Evolutionary conservation across 2,888 invertebrate species (phyloP), one percentile per base, ranked within the genome.

Genomic region (Andrena praecox): DNA sequence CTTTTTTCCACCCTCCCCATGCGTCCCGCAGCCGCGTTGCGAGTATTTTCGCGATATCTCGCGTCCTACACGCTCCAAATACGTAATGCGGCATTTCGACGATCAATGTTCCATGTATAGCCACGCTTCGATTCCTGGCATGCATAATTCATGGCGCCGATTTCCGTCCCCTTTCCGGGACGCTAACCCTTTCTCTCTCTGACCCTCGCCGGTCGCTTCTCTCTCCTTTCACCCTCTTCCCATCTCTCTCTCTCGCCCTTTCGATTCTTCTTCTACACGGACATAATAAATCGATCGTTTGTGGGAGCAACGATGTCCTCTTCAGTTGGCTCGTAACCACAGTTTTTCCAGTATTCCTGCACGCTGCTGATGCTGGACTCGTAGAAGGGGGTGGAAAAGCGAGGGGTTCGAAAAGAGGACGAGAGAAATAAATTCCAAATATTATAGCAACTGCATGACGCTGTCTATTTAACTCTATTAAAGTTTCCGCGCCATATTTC

Each of bases 61-160:
- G 56, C 73, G 29, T 52, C 33, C 71, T 72, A 72, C 84, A 85
- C 85, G 82, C 85, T 77, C 79, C 85, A 83, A 82, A 82, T 77
- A 83, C 85, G 79, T 85, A 88, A 89, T 86, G 85, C 89, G 86
- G 87, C 86, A 89, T 85, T 86, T 86, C 82, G 83, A 84, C 86
- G 90, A 90, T 88, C 90, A 90, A 78, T 84, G 83, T 84, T 78
- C 78, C 82, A 68, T 64, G 64, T 71, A 82, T 68, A 74, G 78
- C 77, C 86, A 75, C 82, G 86, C 85, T 86, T 84, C 85, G 87
- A 90, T 86, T 87, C 82, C 78, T 74, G 73, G 80, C 78, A 89
- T 90, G 87, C 86, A 90, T 90, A 83, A 90, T 90, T 90, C 89
- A 90, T 90, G 80, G 85, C 62, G 59, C 84, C 84, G 84, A 87